Percentiles rank a stretch among this genome's conserved stretches.
Evolutionary conservation across 2,888 invertebrate genomes (phyloP).

Genomic region (Agriopis marginaria): DNA sequence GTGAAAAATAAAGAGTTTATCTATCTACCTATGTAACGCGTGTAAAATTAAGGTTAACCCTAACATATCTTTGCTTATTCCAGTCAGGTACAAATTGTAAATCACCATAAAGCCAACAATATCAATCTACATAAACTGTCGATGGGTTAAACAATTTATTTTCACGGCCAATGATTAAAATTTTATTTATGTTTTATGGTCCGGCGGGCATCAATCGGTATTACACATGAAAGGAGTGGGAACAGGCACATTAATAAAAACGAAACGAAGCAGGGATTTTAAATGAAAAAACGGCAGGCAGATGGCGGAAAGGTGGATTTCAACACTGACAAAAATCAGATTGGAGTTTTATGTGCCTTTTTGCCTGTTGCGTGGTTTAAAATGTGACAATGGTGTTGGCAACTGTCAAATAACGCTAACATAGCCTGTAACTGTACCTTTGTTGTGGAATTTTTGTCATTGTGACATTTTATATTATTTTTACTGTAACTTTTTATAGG

Average conservation of each 20-base stretch:
- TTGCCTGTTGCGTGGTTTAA: not conserved
- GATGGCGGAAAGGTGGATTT: constrained; percentile 28
- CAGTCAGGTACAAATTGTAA: not conserved
- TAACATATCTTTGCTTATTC: not conserved
- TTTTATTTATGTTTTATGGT: constrained; percentile 63
- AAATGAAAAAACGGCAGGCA: constrained; percentile 54
- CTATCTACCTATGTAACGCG: no score
- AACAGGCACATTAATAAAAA: constrained; percentile 64
- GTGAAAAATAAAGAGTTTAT: no score
- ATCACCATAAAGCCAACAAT: constrained; percentile 19
- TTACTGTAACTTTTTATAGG: no score
- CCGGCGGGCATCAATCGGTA: constrained; percentile 61
- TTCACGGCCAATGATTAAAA: constrained; percentile 56
- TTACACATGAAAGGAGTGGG: constrained; percentile 57
- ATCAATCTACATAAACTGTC: constrained; percentile 39
- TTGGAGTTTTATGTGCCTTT: constrained; percentile 8
- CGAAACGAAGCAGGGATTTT: constrained; percentile 63
- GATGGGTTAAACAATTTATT: constrained; percentile 51
- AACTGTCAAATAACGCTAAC: no score
- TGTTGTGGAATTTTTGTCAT: no score
- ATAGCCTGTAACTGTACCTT: no score
- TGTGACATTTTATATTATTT: no score
- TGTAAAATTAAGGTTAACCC: no score
- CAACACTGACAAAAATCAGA: constrained; percentile 11
- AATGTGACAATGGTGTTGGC: not conserved